Base-by-base conservation (phyloP, 2,888 invertebrate species). In the Andrena marginata region DNA sequence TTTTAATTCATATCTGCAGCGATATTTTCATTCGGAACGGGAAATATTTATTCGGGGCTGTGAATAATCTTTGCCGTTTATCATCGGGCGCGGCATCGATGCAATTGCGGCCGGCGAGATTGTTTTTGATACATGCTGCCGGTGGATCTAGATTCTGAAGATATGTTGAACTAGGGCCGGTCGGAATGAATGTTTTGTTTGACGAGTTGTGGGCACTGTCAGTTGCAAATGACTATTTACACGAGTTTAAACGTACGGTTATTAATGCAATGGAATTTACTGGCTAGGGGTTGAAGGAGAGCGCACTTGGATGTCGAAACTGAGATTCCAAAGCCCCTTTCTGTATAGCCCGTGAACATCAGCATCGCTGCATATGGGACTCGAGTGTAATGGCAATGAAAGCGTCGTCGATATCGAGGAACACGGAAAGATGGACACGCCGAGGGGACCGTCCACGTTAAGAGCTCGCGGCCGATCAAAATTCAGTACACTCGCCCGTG, bases 121-220 rank as follows among this genome's bases (percentile, higher is more conserved):
- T 63, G 81, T 75, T 74, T 78, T 79, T 81, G 29, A 75, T 83
- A 83, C 68, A 70, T 75, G 85, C 76, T 54, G 81, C 77, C 5
- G 2, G 59, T 16, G 35, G 7, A 63, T 20, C 65, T 76, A 73
- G 77, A 88, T 88, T 85, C 63, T 70, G 71, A 71, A 72, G 76
- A 56, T 78, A 48, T 13, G 49, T 51, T 78, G 7, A 60, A 67
- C 26, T 68, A 23, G 20, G 48, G 29, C 51, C 63, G 31, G 48
- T 42, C 29, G 54, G 56, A 54, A 51, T 60, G 59, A 76, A 82
- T 73, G 65, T 16, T 72, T 5, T 64, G 56, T 69, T 42, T 73
- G 54, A 62, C 42, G 54, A 33, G 10, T 33, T 31, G 16, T 16
- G 42, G 42, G 4, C 1, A 42, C 42, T 16, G 42, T 42, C 42